phyloP scores from a whole-genome alignment of 2,797 vertebrate species.

The Leptodactylus fallax region DNA sequence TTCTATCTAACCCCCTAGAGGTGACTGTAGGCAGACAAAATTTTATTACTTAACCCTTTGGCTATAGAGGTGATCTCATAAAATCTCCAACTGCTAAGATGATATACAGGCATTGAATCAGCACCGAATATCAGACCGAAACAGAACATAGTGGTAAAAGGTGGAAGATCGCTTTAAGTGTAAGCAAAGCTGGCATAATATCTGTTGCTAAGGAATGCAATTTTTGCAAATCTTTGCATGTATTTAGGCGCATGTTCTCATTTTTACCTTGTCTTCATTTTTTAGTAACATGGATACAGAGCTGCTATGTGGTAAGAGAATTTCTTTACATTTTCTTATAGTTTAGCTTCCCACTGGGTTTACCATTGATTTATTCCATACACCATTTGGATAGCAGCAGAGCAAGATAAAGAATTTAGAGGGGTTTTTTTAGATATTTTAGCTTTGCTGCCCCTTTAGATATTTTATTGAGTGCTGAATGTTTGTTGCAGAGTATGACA shows the following conservation, averaged over 20 bases:
- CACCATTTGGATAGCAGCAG: background rate
- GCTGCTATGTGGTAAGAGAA: conserved; percentile 87
- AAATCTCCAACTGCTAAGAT: background rate
- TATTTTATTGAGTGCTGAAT: background rate
- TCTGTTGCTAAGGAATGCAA: background rate
- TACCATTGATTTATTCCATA: background rate
- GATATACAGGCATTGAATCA: background rate
- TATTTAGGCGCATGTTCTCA: background rate
- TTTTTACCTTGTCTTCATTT: conserved; percentile 50
- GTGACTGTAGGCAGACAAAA: too few species aligned
- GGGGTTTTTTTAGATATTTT: background rate
- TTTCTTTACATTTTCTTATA: background rate
- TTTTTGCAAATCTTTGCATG: background rate
- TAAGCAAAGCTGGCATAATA: background rate
- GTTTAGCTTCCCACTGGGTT: background rate
- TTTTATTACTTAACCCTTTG: too few species aligned
- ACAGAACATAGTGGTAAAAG: background rate
- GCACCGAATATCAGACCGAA: background rate
- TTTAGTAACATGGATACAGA: conserved; percentile 90
- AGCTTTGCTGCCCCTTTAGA: background rate
- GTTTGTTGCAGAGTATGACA: too few species aligned
- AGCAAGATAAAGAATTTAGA: background rate
- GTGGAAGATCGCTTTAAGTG: background rate
- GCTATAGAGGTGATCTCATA: too few species aligned
- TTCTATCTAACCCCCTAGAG: too few species aligned